Percentiles rank a stretch among this genome's conserved stretches.
Conservation (phyloP, 92 coral and sea anemone species). For the Nematostella vectensis region DNA sequence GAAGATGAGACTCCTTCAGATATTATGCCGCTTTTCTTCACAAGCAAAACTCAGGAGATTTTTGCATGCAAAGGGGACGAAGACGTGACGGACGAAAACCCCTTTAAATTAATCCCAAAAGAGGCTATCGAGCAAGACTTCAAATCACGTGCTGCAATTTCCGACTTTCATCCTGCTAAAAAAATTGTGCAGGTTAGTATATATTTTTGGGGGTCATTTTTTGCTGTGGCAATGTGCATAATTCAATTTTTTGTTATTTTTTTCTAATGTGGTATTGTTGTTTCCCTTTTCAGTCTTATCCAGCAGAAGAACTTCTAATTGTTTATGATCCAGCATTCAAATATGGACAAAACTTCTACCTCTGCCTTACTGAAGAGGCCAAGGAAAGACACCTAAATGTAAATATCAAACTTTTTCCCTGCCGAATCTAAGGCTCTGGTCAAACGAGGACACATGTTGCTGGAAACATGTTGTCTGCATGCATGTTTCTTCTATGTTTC, state of each 20-base stretch:
- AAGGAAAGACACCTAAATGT: constrained; percentile 85
- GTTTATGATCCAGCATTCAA: constrained; percentile 91
- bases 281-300: constrained; percentile 25
- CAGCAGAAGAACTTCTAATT: constrained; percentile 69
- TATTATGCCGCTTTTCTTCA: constrained; percentile 92
- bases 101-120: constrained; percentile 70
- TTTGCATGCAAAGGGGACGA: constrained; percentile 98
- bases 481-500: no score
- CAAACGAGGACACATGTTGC: no score
- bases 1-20: constrained; percentile 65
- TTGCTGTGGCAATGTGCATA: neutral
- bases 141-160: constrained; percentile 92
- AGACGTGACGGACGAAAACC: constrained; percentile 93
- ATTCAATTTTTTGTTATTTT: no score
- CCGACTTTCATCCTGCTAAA: constrained; percentile 97
- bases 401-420: constrained; percentile 12
- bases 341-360: constrained; percentile 93
- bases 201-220: neutral
- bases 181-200: constrained; percentile 74
- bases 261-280: no score
- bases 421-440: no score
- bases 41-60: constrained; percentile 95
- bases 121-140: constrained; percentile 83
- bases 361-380: constrained; percentile 87
- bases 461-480: no score